phyloP scores from a whole-genome alignment of 2,113 vertebrate genomes.

The Dromas ardeola region DNA sequence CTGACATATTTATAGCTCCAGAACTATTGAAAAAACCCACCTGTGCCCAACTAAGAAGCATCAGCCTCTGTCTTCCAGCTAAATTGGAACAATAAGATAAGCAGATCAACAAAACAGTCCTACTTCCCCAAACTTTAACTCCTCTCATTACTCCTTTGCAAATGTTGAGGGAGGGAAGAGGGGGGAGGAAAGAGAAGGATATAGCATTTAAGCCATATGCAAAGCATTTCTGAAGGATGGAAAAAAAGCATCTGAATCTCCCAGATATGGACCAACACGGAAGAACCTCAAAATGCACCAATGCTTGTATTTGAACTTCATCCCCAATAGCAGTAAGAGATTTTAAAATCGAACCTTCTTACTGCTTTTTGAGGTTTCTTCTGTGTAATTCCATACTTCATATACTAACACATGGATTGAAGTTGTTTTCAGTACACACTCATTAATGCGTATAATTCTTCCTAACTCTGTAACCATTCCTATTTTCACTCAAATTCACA shows the following conservation, averaged over 20 bases:
- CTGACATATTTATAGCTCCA: background rate
- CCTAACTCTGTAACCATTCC: background rate
- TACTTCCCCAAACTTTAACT: background rate
- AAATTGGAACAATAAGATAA: background rate
- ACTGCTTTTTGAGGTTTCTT: background rate
- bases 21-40: background rate
- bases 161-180: background rate
- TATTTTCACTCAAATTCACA: background rate
- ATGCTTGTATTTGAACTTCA: background rate
- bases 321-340: background rate
- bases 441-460: accelerated
- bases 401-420: background rate
- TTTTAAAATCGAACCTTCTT: background rate
- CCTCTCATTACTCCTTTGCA: background rate
- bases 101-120: accelerated
- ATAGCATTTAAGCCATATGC: background rate
- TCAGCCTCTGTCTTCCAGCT: background rate
- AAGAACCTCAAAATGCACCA: background rate
- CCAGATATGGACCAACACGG: background rate
- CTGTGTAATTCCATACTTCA: background rate
- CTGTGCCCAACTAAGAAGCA: background rate
- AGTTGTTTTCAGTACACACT: background rate
- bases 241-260: background rate
- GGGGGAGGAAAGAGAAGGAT: background rate
- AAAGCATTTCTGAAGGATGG: background rate